Base-by-base conservation (phyloP, 2,888 invertebrate species). In the Apodemia duryi region DNA sequence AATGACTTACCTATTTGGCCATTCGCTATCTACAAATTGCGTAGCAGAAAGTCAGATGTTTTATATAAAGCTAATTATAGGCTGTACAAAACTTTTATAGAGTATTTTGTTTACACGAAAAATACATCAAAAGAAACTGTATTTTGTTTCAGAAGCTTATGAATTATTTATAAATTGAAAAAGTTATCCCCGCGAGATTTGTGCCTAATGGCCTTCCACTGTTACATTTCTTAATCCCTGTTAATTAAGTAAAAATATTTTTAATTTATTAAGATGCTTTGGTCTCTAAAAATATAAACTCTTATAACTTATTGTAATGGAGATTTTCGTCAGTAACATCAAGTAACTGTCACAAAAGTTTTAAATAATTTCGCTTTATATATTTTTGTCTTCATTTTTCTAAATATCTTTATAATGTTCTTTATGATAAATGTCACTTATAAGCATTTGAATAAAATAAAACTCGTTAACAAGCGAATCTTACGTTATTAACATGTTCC, bases 191-290 rank as follows among this genome's bases (percentile, higher is more conserved):
- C 57, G 35, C 35, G 57, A 60, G 57, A 35, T 35, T 13, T 60
- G 35, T 32, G 29, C 57, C 35, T 60, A 60, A 60, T 35, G 32
- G 57, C n/a, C 35, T 60, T 60, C 32, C 35, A 35, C n/a, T 60
- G 57, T 60, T 13, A 60, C 57, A 35, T 35, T 35, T 35, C 29
- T 32, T 60, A 60, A 60, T 32, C 32, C 29, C 6, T 1, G 57
- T 57, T 57, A 57, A 57, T 57, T 57, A 57, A 32, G 28, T 3
- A 29, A 32, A 57, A 57, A 57, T 57, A 57, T 57, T 57, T 57
- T 57, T 29, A 57, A 57, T 57, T 28, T 11, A 57, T 32, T 57
- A 29, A 6, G 29, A 57, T 57, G 32, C 29, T 57, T 29, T 32
- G 5, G 32, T 29, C 57, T 29, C 11, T 13, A 28, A 28, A 57